A percentile compares a stretch with the other conserved stretches of the same genome.
These are phyloP conservation scores for Neogale vison DNA, from an alignment of 2,113 vertebrate genomes.

Conservation along the genomic window DNA sequence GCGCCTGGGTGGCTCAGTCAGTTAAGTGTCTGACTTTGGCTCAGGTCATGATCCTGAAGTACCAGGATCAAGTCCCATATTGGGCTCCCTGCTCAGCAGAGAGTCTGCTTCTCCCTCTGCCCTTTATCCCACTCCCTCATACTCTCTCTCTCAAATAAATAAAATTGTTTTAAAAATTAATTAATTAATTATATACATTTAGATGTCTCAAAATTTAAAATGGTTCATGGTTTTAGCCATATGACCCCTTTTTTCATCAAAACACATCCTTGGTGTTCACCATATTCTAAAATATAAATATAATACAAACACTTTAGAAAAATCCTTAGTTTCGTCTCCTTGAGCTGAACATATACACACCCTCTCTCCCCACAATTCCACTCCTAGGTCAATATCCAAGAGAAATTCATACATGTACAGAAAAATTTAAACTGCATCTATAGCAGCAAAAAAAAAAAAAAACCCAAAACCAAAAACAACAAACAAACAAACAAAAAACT, in stretches of 20 bases:
- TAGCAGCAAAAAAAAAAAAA: not conserved
- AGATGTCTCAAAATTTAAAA: slow-evolving; percentile 22
- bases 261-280: not conserved
- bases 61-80: not conserved
- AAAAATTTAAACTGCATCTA: not conserved
- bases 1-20: not conserved
- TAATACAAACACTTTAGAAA: not conserved
- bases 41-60: not conserved
- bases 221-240: not conserved
- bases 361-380: not conserved
- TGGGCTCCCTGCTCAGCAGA: not conserved
- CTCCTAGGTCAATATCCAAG: not conserved
- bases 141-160: not conserved
- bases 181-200: not conserved
- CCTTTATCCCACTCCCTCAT: not conserved
- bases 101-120: not conserved
- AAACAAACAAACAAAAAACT: not conserved
- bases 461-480: not conserved
- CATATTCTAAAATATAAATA: not conserved
- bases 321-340: not conserved
- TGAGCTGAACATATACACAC: not conserved
- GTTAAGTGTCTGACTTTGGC: not conserved
- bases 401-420: not conserved
- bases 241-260: not conserved
- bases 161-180: not conserved